Base-by-base conservation (phyloP, 2,888 invertebrate species). In the Conus canariensis region DNA sequence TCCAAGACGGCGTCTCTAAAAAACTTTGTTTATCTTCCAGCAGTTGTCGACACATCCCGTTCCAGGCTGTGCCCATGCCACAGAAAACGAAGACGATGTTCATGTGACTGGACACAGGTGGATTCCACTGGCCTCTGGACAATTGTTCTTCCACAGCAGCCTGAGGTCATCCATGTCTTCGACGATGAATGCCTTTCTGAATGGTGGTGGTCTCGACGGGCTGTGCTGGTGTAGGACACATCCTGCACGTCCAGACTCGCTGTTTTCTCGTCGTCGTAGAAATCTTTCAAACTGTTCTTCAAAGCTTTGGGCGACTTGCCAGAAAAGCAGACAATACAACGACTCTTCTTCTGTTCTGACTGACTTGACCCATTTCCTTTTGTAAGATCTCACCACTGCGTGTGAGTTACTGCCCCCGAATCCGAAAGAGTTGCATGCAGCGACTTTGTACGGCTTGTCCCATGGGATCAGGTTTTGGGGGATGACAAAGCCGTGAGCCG, bases 351-450 rank as follows among this genome's bases (percentile, higher is more conserved):
- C 59, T 88, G 59, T 5, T 77, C 22, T 45, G 80, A n/a, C 19
- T 70, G 74, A 82, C 19, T 64, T 67, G 0, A 60, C 19, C n/a
- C 85, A 91, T 16, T 77, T 85, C 8, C 67, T n/a, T 56, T 22
- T 77, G 25, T 64, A 88, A 30, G 70, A 89, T 12, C n/a, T 85
- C 45, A 95, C 85, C 45, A 95, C 91, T 14, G 93, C 93, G 91
- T 95, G 95, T 58, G 92, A 85, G 85, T 95, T 95, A 16, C 94
- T 93, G 45, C 95, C 95, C 0, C 95, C 95, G 89, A 94, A 94
- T 0, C 94, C 94, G 91, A 95, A 95, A 19, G 93, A 94, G 87
- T 93, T 95, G 0, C 94, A 90, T 83, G 93, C 93, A 14, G 92
- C 93, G 14, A 93, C 60, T 85, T 94, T 91, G 9, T 91, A 83